phyloP scores from a whole-genome alignment of 1,140 invertebrate genomes.

The Drosophila tsacasi region DNA sequence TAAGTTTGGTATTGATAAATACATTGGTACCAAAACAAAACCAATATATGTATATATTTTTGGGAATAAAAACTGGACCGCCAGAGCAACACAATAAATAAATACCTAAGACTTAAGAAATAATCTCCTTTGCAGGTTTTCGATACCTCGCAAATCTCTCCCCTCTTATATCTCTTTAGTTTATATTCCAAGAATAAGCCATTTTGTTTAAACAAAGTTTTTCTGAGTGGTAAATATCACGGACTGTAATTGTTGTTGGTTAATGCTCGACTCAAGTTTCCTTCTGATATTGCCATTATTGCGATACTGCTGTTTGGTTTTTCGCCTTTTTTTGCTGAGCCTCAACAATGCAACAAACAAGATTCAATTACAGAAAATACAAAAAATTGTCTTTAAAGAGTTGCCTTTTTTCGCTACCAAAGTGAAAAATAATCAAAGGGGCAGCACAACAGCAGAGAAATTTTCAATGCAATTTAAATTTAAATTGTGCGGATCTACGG shows the following conservation, averaged over 20 bases:
- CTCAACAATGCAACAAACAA: constrained; percentile 38
- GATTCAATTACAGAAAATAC: constrained; percentile 40
- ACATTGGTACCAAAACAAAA: too few relatives aligned
- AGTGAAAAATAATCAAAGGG: constrained; percentile 43
- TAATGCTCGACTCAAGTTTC: constrained; percentile 10
- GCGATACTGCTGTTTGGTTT: constrained; percentile 2
- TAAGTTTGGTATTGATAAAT: background rate
- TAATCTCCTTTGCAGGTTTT: too few relatives aligned
- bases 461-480: constrained; percentile 79
- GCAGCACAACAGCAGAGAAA: constrained; percentile 37
- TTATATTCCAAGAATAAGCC: too few relatives aligned
- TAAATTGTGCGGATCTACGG: constrained; percentile 79
- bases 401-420: constrained; percentile 25
- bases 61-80: too few relatives aligned
- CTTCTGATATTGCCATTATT: constrained; percentile 18
- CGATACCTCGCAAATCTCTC: too few relatives aligned
- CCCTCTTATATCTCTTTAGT: too few relatives aligned
- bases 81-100: too few relatives aligned
- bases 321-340: constrained; percentile 6
- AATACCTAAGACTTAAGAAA: too few relatives aligned
- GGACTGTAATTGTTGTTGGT: constrained; percentile 21
- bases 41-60: too few relatives aligned
- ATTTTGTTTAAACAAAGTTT: background rate
- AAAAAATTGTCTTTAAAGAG: constrained; percentile 26
- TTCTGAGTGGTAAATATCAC: constrained; percentile 3